Percentiles rank a stretch among this genome's conserved stretches.
phyloP scores from a whole-genome alignment of 1,140 invertebrate genomes.

The Drosophila subpulchrella region DNA sequence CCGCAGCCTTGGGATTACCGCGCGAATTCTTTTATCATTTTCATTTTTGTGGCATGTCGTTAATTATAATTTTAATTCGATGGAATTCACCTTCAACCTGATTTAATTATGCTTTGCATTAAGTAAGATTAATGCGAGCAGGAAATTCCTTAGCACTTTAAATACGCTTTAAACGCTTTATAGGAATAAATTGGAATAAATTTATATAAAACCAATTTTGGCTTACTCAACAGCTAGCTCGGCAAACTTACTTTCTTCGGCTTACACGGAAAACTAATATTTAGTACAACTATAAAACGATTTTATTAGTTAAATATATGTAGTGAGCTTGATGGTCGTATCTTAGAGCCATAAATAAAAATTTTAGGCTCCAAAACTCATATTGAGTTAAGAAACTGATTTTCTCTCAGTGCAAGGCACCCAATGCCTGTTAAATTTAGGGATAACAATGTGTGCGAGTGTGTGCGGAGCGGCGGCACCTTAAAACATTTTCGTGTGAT shows the following conservation, averaged over 20 bases:
- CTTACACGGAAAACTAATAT: not conserved
- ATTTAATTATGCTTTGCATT: constrained; percentile 29
- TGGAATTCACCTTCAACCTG: constrained; percentile 21
- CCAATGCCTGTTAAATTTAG: constrained; percentile 35
- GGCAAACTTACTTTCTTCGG: too few species aligned
- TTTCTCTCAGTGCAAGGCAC: constrained; percentile 22
- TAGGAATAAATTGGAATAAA: not conserved
- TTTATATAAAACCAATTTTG: constrained; percentile 2
- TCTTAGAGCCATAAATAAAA: too few species aligned
- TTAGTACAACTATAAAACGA: not conserved
- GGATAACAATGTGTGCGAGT: constrained; percentile 43
- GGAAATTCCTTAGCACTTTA: not conserved
- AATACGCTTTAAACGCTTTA: not conserved
- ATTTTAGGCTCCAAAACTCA: too few species aligned
- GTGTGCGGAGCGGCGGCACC: constrained; percentile 57
- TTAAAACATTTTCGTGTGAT: constrained; percentile 82
- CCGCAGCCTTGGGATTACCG: constrained; percentile 29
- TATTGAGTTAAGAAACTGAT: not conserved
- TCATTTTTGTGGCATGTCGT: constrained; percentile 41
- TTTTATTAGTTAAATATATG: too few species aligned
- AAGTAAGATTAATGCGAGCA: constrained; percentile 4
- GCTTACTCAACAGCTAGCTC: not conserved
- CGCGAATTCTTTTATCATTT: constrained; percentile 16
- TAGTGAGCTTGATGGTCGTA: too few species aligned
- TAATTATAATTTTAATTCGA: constrained; percentile 48